Percentiles rank a stretch among this genome's conserved stretches.
Conservation (phyloP, 1,140 invertebrate species). For the Kradibia gibbosae region DNA sequence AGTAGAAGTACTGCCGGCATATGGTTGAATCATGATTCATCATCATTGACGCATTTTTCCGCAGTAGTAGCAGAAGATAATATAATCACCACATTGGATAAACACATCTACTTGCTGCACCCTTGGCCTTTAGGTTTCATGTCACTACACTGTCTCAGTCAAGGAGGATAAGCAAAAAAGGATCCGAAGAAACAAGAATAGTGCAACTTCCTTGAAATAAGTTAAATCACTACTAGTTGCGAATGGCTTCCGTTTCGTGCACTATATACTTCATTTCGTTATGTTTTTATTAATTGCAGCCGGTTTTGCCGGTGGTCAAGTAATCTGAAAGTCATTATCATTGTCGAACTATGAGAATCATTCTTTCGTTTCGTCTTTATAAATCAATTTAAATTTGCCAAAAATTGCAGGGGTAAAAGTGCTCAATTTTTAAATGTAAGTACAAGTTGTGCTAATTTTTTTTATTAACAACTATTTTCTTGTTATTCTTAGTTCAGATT, state of each 20-base stretch:
- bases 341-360: no score
- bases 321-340: no score
- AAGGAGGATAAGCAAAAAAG: background rate
- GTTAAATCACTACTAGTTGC: background rate
- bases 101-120: background rate
- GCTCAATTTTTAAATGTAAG: no score
- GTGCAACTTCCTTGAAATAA: background rate
- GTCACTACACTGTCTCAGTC: background rate
- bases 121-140: constrained; percentile 9
- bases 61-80: constrained; percentile 13
- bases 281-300: background rate
- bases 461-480: no score
- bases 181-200: background rate
- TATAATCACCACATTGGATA: constrained; percentile 19
- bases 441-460: no score
- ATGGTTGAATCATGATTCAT: constrained; percentile 67
- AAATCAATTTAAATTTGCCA: background rate
- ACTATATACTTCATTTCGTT: background rate
- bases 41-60: constrained; percentile 47
- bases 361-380: no score
- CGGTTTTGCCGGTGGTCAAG: no score
- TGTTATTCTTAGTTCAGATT: no score
- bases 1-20: constrained; percentile 67
- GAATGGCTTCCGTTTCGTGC: background rate
- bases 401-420: no score